Percentiles rank a stretch among this genome's conserved stretches.
These are phyloP conservation scores for Actinia tenebrosa DNA, from an alignment of 64 coral and sea anemone genomes.

Conservation along the genomic window DNA sequence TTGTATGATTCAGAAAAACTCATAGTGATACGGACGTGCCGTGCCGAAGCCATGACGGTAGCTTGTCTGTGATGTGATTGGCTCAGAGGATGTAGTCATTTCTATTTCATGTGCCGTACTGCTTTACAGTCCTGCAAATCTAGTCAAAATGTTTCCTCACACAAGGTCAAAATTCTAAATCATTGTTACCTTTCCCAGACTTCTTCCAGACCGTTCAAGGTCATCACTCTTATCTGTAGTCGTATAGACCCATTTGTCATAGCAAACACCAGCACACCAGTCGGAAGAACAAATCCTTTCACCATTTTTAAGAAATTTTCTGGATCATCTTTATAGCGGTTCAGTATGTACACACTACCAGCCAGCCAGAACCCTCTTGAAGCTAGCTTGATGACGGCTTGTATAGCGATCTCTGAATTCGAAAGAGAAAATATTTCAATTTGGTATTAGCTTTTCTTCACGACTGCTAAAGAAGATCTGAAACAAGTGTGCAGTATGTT, in stretches of 20 bases:
- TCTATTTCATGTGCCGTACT: no score
- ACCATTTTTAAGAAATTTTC: conserved; percentile 20
- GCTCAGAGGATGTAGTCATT: no score
- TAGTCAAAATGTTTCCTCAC: no score
- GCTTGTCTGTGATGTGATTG: no score
- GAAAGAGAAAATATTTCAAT: background rate
- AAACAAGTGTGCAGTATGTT: no score
- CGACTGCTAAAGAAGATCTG: no score
- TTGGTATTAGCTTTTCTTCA: background rate
- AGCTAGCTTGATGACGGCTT: conserved; percentile 12
- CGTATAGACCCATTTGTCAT: conserved; percentile 22
- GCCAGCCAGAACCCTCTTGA: conserved; percentile 24
- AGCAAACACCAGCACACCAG: conserved; percentile 13
- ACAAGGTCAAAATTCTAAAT: background rate
- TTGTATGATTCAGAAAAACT: no score
- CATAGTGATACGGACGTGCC: no score
- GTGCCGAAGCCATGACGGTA: no score
- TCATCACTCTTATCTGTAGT: background rate
- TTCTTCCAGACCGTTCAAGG: background rate
- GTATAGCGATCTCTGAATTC: background rate
- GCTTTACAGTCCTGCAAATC: no score
- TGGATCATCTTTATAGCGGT: conserved; percentile 39
- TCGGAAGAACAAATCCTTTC: conserved; percentile 17
- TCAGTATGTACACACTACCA: conserved; percentile 31
- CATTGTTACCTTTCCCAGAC: conserved; percentile 15